These are phyloP conservation scores for Callospermophilus lateralis DNA, from an alignment of 2,113 vertebrate species.

Conservation along the genomic window DNA sequence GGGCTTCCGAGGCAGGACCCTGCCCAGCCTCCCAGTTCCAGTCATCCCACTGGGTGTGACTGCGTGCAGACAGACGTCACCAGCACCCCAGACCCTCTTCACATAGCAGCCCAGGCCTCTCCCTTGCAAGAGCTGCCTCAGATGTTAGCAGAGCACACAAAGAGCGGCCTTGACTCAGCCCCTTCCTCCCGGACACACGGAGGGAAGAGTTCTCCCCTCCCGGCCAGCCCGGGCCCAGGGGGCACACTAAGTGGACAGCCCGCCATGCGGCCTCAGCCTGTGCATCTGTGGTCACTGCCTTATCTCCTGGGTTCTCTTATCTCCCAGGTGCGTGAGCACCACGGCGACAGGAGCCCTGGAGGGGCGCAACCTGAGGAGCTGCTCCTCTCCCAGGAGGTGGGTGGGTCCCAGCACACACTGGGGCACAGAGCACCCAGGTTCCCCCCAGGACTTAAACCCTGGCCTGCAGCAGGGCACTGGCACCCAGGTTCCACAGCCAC, in stretches of 20 bases:
- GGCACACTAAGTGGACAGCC: not conserved
- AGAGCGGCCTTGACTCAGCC: too few species aligned
- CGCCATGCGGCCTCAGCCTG: not conserved
- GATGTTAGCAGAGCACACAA: not conserved
- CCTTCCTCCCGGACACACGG: not conserved
- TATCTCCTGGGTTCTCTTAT: too few species aligned
- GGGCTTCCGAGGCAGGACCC: accelerated
- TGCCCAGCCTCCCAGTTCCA: accelerated
- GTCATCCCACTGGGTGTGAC: not conserved
- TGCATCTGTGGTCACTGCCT: accelerated
- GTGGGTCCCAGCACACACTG: not conserved
- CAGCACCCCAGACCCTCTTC: not conserved
- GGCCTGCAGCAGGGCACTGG: too few species aligned
- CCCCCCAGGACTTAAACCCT: too few species aligned
- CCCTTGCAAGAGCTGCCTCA: accelerated
- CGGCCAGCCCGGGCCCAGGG: not conserved
- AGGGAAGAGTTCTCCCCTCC: not conserved
- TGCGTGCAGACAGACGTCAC: not conserved
- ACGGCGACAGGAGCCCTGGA: not conserved
- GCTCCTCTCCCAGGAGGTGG: not conserved
- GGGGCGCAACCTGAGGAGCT: too few species aligned
- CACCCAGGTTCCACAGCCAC: accelerated
- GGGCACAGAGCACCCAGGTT: not conserved
- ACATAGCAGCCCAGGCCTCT: too few species aligned
- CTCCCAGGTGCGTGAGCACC: not conserved